Evolutionary conservation across 2,113 vertebrate species (phyloP), one percentile per base, ranked within the genome.

Genomic region (Tychaedon coryphoeus): DNA sequence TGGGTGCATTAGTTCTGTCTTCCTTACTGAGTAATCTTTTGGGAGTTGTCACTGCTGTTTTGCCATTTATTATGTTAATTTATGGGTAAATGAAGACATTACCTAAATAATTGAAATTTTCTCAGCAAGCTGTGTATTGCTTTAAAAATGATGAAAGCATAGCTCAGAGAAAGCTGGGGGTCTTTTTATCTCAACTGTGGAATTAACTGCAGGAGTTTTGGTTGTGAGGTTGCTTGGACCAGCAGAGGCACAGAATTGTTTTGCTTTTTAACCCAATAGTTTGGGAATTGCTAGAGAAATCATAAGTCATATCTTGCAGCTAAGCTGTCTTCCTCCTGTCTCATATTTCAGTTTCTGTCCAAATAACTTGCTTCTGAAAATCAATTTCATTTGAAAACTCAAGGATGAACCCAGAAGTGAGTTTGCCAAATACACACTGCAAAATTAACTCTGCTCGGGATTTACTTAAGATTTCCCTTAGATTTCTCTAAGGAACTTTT

Each of bases 51-150:
- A 69, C 14, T 88, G 81, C 34, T 79, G 73, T 71, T 92, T 80
- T 20, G 33, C 73, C 86, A 2, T 90, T 96, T 95, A 60, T 48
- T 92, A 56, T 80, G 90, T 62, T 94, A 93, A 93, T 96, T 95
- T 93, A 88, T 79, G 69, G 53, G 47, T 86, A 65, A 86, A 94
- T 82, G 42, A 64, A 79, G 85, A 74, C 0, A 5, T 43, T 86
- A 70, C 74, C n/a, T 88, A 67, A 91, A 90, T 85, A 87, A 87
- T 87, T 28, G 45, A 64, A 62, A 43, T 91, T 77, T 88, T 86
- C 51, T 51, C 74, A 82, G 79, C 51, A 70, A 66, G 75, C 56
- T 70, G 5, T 36, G 8, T 80, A 9, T 56, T 91, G 51, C 75
- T 80, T 91, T 74, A 85, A 73, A 91, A 90, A 92, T 31, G 5